phyloP scores from a whole-genome alignment of 2,888 invertebrate species.

The Pseudanteris insignis region DNA sequence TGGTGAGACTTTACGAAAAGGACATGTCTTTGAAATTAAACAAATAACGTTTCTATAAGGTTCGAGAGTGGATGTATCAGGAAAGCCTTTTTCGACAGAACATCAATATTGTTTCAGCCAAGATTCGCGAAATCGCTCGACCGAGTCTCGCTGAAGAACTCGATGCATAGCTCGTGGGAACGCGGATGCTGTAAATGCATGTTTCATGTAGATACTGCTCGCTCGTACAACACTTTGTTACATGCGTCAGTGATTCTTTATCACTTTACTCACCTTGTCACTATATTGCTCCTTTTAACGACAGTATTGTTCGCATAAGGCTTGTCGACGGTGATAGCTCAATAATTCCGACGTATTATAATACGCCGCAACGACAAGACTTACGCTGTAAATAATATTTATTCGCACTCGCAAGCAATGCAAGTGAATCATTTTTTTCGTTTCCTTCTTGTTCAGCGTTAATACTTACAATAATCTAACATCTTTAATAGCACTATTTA shows the following conservation, averaged over 20 bases:
- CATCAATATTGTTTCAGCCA: constrained; percentile 21
- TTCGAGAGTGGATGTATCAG: constrained; percentile 1
- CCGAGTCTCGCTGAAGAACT: constrained; percentile 18
- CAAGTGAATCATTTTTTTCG: too few relatives aligned
- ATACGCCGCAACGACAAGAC: constrained; percentile 3
- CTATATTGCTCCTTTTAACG: constrained; percentile 59
- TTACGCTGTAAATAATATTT: constrained; percentile 11
- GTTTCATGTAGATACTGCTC: constrained; percentile 47
- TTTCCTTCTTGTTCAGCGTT: too few relatives aligned
- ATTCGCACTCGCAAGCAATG: too few relatives aligned
- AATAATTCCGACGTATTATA: constrained; percentile 47
- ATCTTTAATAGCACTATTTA: too few relatives aligned
- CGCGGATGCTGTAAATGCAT: constrained; percentile 43
- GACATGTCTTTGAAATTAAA: neutral
- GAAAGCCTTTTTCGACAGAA: constrained; percentile 19
- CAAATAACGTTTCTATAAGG: constrained; percentile 4
- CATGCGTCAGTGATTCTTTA: constrained; percentile 51
- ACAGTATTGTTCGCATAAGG: constrained; percentile 55
- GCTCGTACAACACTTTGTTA: constrained; percentile 43
- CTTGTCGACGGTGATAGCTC: constrained; percentile 50
- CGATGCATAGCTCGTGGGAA: constrained; percentile 34
- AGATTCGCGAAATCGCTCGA: constrained; percentile 23
- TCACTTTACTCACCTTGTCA: constrained; percentile 50
- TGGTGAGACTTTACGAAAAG: too few relatives aligned
- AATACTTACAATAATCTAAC: too few relatives aligned